These are phyloP conservation scores for Margarornis squamiger DNA, from an alignment of 2,797 vertebrate genomes.

Conservation along the genomic window DNA sequence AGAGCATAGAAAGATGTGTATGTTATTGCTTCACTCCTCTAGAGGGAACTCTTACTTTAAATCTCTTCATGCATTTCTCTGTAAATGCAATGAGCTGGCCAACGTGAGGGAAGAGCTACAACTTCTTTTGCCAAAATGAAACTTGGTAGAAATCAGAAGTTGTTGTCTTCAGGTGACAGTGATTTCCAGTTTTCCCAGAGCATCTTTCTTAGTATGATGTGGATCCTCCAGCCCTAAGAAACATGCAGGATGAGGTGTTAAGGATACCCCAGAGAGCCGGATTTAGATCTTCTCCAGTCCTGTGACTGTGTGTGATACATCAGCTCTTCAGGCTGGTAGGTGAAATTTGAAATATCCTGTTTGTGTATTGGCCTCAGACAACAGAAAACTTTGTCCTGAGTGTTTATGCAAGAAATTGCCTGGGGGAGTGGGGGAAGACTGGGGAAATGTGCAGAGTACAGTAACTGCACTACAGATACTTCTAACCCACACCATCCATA, in stretches of 20 bases:
- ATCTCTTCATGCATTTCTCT: not conserved
- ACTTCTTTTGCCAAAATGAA: not conserved
- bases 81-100: not conserved
- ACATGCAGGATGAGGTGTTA: not conserved
- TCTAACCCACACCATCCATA: not conserved
- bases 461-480: not conserved
- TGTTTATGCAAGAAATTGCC: not conserved
- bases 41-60: slow-evolving; percentile 52
- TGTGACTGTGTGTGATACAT: not conserved
- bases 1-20: not conserved
- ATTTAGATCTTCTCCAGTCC: not conserved
- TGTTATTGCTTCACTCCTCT: slow-evolving; percentile 16
- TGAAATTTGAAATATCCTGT: not conserved
- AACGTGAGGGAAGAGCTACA: not conserved
- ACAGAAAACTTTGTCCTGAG: not conserved
- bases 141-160: not conserved
- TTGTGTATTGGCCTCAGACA: not conserved
- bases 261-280: not conserved
- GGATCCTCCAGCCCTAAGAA: not conserved
- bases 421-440: accelerated
- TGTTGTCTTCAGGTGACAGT: not conserved
- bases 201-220: not conserved
- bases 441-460: not conserved
- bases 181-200: not conserved
- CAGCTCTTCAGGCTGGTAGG: not conserved